These are phyloP conservation scores for Arothron firmamentum DNA, from an alignment of 2,113 vertebrate species.

Conservation along the genomic window DNA sequence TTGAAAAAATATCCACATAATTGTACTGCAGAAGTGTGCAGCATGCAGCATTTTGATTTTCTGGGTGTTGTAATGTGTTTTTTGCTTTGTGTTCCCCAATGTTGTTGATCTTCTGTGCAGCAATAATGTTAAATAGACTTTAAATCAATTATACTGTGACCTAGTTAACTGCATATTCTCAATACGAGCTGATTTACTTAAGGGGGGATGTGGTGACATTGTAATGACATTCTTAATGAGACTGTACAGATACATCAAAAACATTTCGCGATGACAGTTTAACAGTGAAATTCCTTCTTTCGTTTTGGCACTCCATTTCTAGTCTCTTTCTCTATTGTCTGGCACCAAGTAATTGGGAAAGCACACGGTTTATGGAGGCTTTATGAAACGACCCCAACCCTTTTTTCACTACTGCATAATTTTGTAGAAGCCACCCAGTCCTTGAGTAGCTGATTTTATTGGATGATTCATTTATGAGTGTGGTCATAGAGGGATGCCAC, in stretches of 20 bases:
- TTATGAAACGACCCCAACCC: slow-evolving; percentile 64
- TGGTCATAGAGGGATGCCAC: slow-evolving; percentile 65
- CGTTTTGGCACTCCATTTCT: slow-evolving; percentile 32
- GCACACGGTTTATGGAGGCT: slow-evolving; percentile 68
- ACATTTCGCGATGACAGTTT: slow-evolving; percentile 30
- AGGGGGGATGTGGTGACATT: slow-evolving; percentile 28
- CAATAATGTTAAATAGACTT: slow-evolving; percentile 25
- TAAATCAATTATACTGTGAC: slow-evolving; percentile 31
- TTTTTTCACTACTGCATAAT: slow-evolving; percentile 61
- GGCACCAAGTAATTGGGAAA: slow-evolving; percentile 67
- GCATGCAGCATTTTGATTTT: too few relatives aligned
- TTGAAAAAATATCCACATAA: too few relatives aligned
- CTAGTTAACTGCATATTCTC: slow-evolving; percentile 39
- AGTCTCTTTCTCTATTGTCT: slow-evolving; percentile 14
- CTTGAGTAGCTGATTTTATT: slow-evolving; percentile 59
- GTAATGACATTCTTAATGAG: slow-evolving; percentile 37
- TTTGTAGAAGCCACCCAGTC: slow-evolving; percentile 66
- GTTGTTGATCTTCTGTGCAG: too few relatives aligned
- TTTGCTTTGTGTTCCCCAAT: too few relatives aligned
- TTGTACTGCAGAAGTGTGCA: too few relatives aligned
- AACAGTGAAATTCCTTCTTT: slow-evolving; percentile 16
- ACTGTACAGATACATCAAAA: slow-evolving; percentile 17
- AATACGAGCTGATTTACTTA: slow-evolving; percentile 35
- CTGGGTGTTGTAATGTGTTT: too few relatives aligned
- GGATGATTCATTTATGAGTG: slow-evolving; percentile 65